Evolutionary conservation across 2,888 invertebrate species (phyloP).

Genomic region (Autographa pulchrina): DNA sequence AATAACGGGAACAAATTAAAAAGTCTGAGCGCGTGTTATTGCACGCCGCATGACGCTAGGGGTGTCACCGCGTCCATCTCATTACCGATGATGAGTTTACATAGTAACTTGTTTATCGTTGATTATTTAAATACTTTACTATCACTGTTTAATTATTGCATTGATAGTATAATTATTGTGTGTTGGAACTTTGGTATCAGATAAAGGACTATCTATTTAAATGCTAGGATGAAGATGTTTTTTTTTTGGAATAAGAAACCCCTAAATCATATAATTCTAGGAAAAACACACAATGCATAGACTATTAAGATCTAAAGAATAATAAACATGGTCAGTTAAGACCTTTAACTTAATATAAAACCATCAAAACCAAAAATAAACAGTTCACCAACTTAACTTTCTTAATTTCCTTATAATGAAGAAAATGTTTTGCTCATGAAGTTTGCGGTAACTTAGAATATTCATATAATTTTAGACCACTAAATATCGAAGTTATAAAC

Average conservation of each 20-base stretch:
- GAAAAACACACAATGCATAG: too few species aligned
- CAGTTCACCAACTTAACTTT: slow-evolving; percentile 16
- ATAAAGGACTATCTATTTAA: too few species aligned
- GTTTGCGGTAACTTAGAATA: slow-evolving; percentile 40
- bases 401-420: slow-evolving; percentile 43
- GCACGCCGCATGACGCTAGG: slow-evolving; percentile 57
- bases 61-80: slow-evolving; percentile 35
- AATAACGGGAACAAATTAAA: slow-evolving; percentile 84
- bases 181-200: too few species aligned
- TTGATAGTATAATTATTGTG: too few species aligned
- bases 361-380: slow-evolving; percentile 16
- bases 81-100: slow-evolving; percentile 24
- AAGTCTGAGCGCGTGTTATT: slow-evolving; percentile 62
- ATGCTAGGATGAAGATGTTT: too few species aligned
- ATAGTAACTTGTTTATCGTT: slow-evolving; percentile 24
- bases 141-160: neutral
- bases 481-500: slow-evolving; percentile 58
- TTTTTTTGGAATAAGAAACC: too few species aligned
- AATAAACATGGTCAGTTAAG: neutral
- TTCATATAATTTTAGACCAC: slow-evolving; percentile 51
- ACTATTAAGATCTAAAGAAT: too few species aligned
- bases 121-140: neutral
- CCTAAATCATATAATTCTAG: too few species aligned
- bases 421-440: slow-evolving; percentile 29
- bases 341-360: neutral